Base-by-base conservation (phyloP, 1,140 invertebrate genomes). In the Luehdorfia chinensis region DNA sequence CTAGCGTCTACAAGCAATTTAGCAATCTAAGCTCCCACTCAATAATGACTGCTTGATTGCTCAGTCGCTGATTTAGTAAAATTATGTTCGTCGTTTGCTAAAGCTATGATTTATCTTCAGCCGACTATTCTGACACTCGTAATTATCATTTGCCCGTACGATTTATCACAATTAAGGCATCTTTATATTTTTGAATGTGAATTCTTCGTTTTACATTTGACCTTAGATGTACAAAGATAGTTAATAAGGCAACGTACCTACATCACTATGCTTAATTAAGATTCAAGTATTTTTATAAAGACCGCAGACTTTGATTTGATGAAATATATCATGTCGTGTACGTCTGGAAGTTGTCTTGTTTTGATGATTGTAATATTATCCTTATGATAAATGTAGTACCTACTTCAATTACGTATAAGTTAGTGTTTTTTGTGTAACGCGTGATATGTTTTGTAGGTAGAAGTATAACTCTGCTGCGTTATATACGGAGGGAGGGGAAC, bases 91-190 rank as follows among this genome's bases (percentile, higher is more conserved):
- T 39, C 46, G 57, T 61, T 71, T 72, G 57, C 64, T 66, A 76
- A 73, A 1, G 34, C 55, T 65, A 68, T 68, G 66, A 71, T 63
- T 58, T 56, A 49, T 59, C 41, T 44, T 18, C 47, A 34, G 30
- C 49, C 45, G 48, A 47, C 50, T 56, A 47, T 64, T 67, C 43
- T 46, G 47, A 50, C 33, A 47, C 34, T 30, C 44, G 55, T 67
- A 72, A 71, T 76, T 68, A 67, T 54, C 52, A 46, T 61, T 49
- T 33, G 48, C 28, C 53, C 56, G 48, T 59, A 68, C 74, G 58
- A 77, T 80, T 77, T 69, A 77, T 75, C 60, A 66, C 57, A 69
- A 68, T 75, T 65, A 65, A 68, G 55, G 50, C 55, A 49, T 61
- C 50, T 68, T 66, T 57, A 48, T 41, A 57, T 55, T 59, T 62